Evolutionary conservation across 2,113 vertebrate genomes (phyloP).

Genomic region (Antechinus flavipes): DNA sequence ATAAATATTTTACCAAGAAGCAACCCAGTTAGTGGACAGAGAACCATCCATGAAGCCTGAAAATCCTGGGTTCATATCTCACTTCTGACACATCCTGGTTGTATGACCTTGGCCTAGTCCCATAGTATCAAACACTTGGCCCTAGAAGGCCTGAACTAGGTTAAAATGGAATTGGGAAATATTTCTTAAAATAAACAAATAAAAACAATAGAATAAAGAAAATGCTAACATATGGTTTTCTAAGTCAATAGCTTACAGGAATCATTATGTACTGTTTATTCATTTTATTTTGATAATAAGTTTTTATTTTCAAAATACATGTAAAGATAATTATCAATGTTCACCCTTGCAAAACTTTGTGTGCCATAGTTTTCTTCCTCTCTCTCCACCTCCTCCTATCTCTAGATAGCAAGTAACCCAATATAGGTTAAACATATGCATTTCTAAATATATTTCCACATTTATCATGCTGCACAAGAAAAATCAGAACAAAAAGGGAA

Average conservation of each 20-base stretch:
- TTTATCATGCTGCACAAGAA: too few relatives aligned
- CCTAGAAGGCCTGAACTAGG: background rate
- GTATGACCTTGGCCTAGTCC: background rate
- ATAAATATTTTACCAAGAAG: background rate
- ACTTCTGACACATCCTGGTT: background rate
- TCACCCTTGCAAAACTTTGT: too few relatives aligned
- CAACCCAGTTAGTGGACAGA: background rate
- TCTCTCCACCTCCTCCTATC: too few relatives aligned
- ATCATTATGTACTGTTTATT: background rate
- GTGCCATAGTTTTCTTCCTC: too few relatives aligned
- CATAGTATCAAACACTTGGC: background rate
- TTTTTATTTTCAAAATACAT: too few relatives aligned
- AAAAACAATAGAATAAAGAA: background rate
- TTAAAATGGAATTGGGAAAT: background rate
- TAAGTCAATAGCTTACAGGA: background rate
- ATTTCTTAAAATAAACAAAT: background rate
- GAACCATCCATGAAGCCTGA: background rate
- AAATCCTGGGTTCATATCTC: background rate
- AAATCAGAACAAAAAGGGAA: too few relatives aligned
- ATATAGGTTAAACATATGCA: too few relatives aligned
- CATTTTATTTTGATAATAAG: too few relatives aligned
- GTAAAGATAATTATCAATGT: too few relatives aligned
- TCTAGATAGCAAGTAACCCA: too few relatives aligned
- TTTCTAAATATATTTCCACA: too few relatives aligned
- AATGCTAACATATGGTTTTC: background rate